Evolutionary conservation across 2,888 invertebrate genomes (phyloP), one percentile per base, ranked within the genome.

Genomic region (Troides helena): DNA sequence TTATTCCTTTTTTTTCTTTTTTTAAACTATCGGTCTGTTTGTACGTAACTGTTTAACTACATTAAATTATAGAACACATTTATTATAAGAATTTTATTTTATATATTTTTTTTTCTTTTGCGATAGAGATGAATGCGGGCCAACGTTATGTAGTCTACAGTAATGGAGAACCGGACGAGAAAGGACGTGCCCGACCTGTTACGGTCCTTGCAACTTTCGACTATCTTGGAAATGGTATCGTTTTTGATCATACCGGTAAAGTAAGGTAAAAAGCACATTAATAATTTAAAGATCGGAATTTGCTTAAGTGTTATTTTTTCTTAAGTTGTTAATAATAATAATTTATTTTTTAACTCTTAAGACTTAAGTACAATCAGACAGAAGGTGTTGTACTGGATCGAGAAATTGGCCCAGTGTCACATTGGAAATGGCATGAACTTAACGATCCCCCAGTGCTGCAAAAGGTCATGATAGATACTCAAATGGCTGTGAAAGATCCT

Each of bases 351-450:
- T 58, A 21, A 21, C 21, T 70, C 53, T 70, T 21, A 72, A 92
- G 92, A 67, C 76, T 92, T 6, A 92, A 92, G 80, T 92, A 91
- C 73, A 92, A 92, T 72, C 92, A 92, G 77, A 89, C 90, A 0
- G 92, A 92, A 81, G 92, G 92, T n/a, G 85, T 90, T 14, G 77
- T 92, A 1, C 78, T 92, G 12, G 92, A 92, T 71, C 83, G 85
- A 62, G 77, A 74, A 25, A 83, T 92, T 8, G 92, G 92, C 1
- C 92, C 92, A 0, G 84, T 85, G 2, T 84, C 91, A 4, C 86
- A 88, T 62, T 92, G 92, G 92, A 88, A 90, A 75, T 92, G 92
- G 92, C 92, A 92, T 70, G 85, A 88, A 0, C 74, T 92, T 60
- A 92, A 92, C 70, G 91, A 92, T 72, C 92, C 91, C 25, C 92